phyloP scores from a whole-genome alignment of 2,797 vertebrate species.

The Trachops cirrhosus region DNA sequence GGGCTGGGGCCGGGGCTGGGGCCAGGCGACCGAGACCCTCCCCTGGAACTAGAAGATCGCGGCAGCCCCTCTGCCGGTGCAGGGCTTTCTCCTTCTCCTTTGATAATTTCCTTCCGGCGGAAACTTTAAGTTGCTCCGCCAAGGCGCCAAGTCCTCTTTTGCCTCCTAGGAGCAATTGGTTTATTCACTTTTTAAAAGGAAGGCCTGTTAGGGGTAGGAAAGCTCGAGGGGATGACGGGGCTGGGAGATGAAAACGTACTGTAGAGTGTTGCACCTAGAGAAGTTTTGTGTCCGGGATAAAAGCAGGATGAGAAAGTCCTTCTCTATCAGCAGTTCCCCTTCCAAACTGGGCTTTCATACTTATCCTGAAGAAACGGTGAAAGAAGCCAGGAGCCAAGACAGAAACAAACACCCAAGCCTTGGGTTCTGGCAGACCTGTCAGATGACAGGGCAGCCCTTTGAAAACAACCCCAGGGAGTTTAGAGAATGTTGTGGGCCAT shows the following conservation, averaged over 20 bases:
- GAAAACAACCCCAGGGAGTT: background rate
- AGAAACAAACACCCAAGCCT: background rate
- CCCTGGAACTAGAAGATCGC: background rate
- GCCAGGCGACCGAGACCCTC: background rate
- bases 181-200: background rate
- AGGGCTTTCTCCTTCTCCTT: constrained; percentile 1
- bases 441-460: background rate
- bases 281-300: background rate
- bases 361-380: background rate
- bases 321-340: background rate
- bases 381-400: background rate
- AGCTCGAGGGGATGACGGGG: background rate
- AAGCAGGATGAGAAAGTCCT: background rate
- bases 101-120: constrained; percentile 58
- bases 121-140: constrained; percentile 21
- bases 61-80: background rate
- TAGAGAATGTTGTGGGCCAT: background rate
- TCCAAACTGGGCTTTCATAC: background rate
- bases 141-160: background rate
- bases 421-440: background rate
- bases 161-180: background rate
- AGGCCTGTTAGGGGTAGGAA: background rate
- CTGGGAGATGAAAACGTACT: background rate
- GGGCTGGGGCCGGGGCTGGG: background rate
- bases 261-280: background rate